Conservation (phyloP, 2,113 vertebrate species). For the Cinclus cinclus region DNA sequence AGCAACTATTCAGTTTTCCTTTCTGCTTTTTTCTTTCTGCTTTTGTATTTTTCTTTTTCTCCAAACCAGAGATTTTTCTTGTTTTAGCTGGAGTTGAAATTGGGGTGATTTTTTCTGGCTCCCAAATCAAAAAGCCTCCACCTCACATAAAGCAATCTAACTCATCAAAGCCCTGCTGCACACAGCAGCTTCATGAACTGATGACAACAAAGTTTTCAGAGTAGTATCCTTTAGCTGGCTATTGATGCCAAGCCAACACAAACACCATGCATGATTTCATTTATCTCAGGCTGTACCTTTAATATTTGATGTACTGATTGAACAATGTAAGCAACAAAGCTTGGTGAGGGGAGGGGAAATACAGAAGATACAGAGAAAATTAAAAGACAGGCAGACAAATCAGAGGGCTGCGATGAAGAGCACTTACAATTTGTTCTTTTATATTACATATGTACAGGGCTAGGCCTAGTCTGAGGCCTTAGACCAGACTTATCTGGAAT, state of each 20-base stretch:
- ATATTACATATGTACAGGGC: background rate
- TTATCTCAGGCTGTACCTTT: background rate
- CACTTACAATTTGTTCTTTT: background rate
- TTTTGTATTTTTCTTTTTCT: background rate
- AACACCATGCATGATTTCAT: background rate
- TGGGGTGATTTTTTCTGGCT: background rate
- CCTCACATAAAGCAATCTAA: background rate
- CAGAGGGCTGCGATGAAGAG: background rate
- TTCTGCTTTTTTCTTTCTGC: background rate
- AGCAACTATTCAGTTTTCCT: background rate
- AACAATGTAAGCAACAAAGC: background rate
- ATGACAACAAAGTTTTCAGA: background rate
- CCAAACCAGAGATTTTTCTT: background rate
- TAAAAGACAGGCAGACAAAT: background rate
- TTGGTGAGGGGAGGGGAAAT: accelerated
- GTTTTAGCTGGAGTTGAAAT: background rate
- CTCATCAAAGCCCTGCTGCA: background rate
- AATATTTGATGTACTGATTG: background rate
- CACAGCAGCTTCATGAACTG: background rate
- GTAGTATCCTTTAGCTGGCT: background rate
- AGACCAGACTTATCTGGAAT: background rate
- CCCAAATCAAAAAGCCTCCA: background rate
- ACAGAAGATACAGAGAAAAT: background rate
- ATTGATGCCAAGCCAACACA: background rate
- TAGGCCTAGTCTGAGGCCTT: background rate